Evolutionary conservation across 1,140 invertebrate genomes (phyloP).

Genomic region (Mercenaria mercenaria): DNA sequence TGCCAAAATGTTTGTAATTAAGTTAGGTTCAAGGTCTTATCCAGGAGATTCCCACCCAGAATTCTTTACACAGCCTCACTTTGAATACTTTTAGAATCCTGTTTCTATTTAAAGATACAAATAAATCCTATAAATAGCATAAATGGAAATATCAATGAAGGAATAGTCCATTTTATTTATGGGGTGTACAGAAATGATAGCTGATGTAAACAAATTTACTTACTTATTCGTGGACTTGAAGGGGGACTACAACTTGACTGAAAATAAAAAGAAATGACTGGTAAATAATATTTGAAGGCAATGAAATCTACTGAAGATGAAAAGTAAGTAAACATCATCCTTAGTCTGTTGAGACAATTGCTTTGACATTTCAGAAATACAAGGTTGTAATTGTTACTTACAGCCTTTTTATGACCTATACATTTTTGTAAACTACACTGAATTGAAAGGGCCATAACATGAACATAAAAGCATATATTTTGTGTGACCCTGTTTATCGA

Average conservation of each 20-base stretch:
- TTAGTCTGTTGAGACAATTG: too few species aligned
- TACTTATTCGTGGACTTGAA: constrained; percentile 59
- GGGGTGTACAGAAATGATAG: constrained; percentile 5
- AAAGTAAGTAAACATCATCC: too few species aligned
- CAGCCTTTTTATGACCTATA: too few species aligned
- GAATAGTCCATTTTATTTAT: neutral
- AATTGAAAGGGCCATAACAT: too few species aligned
- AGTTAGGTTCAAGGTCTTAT: constrained; percentile 41
- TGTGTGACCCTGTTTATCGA: too few species aligned
- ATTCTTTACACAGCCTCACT: constrained; percentile 64
- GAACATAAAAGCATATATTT: too few species aligned
- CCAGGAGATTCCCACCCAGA: constrained; percentile 58
- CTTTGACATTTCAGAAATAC: too few species aligned
- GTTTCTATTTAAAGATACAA: constrained; percentile 19
- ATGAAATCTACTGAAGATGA: too few species aligned
- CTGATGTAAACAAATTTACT: constrained; percentile 56
- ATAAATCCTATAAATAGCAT: constrained; percentile 41
- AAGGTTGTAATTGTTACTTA: too few species aligned
- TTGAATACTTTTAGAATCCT: constrained; percentile 20
- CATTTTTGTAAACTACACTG: too few species aligned
- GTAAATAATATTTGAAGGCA: too few species aligned
- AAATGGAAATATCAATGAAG: constrained; percentile 10
- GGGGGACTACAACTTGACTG: constrained; percentile 78
- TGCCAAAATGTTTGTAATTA: constrained; percentile 11
- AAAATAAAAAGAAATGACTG: constrained; percentile 66